Percentiles rank a stretch among this genome's conserved stretches.
Conservation (phyloP, 2,113 vertebrate genomes). For the Buteo buteo region DNA sequence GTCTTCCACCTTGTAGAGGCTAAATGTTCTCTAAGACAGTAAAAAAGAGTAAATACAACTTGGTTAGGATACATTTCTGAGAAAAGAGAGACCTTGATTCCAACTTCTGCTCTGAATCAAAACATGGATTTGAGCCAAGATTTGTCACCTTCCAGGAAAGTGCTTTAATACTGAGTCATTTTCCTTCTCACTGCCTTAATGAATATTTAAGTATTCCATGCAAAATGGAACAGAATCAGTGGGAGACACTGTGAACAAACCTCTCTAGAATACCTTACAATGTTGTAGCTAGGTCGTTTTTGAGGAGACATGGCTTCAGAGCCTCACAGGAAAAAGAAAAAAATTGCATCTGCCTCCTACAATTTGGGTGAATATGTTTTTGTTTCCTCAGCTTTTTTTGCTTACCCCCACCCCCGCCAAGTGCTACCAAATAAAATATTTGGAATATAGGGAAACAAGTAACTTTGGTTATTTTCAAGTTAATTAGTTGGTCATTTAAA, state of each 20-base stretch:
- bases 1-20: background rate
- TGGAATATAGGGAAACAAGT: background rate
- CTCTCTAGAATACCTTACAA: background rate
- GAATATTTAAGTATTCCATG: conserved; percentile 39
- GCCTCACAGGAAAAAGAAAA: background rate
- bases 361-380: background rate
- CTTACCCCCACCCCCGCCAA: fast-evolving
- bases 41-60: background rate
- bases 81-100: background rate
- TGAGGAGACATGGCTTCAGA: background rate
- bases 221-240: background rate
- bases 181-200: conserved; percentile 11
- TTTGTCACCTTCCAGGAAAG: conserved; percentile 33
- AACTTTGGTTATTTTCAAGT: background rate
- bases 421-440: background rate
- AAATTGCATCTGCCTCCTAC: background rate
- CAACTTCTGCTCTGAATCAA: background rate
- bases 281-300: background rate
- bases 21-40: background rate
- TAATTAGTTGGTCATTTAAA: background rate
- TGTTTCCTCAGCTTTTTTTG: background rate
- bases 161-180: conserved; percentile 26
- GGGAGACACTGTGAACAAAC: background rate
- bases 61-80: background rate
- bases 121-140: background rate